phyloP scores from a whole-genome alignment of 2,888 invertebrate species.

The Creontiades dilutus region DNA sequence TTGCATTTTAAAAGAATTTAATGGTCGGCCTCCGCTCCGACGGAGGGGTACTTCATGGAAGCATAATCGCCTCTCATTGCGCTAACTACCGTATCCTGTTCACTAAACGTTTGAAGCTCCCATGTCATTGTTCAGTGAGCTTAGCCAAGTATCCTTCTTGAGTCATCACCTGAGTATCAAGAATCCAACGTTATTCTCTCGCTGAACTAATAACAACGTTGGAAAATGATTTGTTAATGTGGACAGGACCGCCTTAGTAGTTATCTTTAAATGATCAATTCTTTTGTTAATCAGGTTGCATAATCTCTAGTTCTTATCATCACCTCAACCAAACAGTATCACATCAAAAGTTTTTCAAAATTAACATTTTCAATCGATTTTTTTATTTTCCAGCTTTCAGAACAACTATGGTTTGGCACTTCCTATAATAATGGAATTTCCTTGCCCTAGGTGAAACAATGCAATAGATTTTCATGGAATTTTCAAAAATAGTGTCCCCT shows the following conservation, averaged over 20 bases:
- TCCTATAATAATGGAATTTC: no score
- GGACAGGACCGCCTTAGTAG: neutral
- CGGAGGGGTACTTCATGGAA: neutral
- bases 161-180: neutral
- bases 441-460: no score
- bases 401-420: no score
- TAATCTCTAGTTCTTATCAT: no score
- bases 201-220: neutral
- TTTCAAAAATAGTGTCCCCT: no score
- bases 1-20: constrained; percentile 39
- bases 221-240: neutral
- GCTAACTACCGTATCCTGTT: constrained; percentile 39
- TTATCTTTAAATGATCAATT: neutral
- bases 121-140: constrained; percentile 34
- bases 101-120: constrained; percentile 42
- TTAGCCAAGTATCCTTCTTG: neutral
- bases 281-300: neutral
- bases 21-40: constrained; percentile 3
- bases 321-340: no score
- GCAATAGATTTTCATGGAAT: no score
- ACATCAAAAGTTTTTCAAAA: no score
- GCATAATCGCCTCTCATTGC: constrained; percentile 25
- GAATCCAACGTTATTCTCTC: neutral
- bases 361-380: no score
- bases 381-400: no score